Conservation (phyloP, 2,113 vertebrate species). For the Aegotheles bennettii region DNA sequence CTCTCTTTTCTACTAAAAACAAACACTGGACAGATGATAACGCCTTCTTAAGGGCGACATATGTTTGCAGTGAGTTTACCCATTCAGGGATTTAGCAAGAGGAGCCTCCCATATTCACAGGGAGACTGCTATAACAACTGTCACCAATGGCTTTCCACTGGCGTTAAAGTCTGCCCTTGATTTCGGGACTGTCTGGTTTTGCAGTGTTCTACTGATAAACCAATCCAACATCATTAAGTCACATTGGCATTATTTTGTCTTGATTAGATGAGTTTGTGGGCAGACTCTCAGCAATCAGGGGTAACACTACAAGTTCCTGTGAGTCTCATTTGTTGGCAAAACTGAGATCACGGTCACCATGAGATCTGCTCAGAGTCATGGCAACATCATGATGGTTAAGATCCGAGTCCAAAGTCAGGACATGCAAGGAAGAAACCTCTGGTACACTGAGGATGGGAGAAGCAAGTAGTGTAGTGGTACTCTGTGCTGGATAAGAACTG, state of each 20-base stretch:
- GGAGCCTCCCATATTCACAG: not conserved
- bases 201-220: not conserved
- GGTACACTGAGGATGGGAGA: not conserved
- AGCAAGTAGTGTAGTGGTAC: not conserved
- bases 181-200: not conserved
- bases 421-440: accelerated
- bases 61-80: not conserved
- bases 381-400: not conserved
- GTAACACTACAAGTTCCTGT: not conserved
- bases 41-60: accelerated
- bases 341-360: accelerated
- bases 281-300: not conserved
- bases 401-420: not conserved
- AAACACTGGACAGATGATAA: not conserved
- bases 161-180: not conserved
- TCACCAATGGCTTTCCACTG: not conserved
- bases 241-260: not conserved
- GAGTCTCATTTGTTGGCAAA: not conserved
- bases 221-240: not conserved
- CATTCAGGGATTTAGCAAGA: not conserved
- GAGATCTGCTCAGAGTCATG: accelerated
- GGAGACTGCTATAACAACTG: not conserved
- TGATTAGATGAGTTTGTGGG: accelerated
- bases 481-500: not conserved
- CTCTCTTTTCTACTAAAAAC: not conserved